A percentile compares a stretch with the other conserved stretches of the same genome.
These are phyloP conservation scores for Berghia stephanieae DNA, from an alignment of 1,140 invertebrate species.

Conservation along the genomic window DNA sequence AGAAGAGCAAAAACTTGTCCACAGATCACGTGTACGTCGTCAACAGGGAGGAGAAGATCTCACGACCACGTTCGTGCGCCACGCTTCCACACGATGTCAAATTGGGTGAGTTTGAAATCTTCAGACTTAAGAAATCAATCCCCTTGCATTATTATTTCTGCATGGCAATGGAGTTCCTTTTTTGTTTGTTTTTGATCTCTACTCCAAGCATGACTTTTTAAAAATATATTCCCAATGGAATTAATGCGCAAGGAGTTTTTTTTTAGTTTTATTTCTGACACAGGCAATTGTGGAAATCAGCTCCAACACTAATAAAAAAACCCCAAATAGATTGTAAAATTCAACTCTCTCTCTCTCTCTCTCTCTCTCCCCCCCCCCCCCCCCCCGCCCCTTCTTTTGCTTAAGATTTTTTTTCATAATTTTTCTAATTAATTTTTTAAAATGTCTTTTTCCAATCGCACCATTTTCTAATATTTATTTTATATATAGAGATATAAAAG, in stretches of 20 bases:
- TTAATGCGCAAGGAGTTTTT: neutral
- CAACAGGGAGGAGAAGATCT: constrained; percentile 33
- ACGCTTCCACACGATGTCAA: constrained; percentile 45
- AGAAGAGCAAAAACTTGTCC: constrained; percentile 29
- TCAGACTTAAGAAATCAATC: neutral
- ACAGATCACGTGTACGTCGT: constrained; percentile 35
- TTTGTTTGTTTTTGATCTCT: neutral
- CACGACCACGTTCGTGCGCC: constrained; percentile 36
- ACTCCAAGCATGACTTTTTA: neutral
- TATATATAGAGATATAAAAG: neutral
- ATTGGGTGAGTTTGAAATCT: constrained; percentile 40
- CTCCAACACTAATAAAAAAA: neutral
- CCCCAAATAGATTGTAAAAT: neutral
- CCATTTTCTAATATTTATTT: neutral
- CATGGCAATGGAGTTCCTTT: neutral
- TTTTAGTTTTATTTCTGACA: neutral
- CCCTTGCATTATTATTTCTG: neutral
- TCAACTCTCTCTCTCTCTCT: neutral
- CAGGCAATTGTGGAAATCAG: neutral
- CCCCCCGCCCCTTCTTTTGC: too few relatives aligned
- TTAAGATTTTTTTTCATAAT: too few relatives aligned
- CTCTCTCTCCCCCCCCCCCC: neutral
- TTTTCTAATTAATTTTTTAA: too few relatives aligned
- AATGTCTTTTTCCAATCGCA: neutral
- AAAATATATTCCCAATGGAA: neutral